A percentile compares a stretch with the other conserved stretches of the same genome.
Evolutionary conservation across 2,888 invertebrate genomes (phyloP).

Genomic region (Deroplatys truncata): DNA sequence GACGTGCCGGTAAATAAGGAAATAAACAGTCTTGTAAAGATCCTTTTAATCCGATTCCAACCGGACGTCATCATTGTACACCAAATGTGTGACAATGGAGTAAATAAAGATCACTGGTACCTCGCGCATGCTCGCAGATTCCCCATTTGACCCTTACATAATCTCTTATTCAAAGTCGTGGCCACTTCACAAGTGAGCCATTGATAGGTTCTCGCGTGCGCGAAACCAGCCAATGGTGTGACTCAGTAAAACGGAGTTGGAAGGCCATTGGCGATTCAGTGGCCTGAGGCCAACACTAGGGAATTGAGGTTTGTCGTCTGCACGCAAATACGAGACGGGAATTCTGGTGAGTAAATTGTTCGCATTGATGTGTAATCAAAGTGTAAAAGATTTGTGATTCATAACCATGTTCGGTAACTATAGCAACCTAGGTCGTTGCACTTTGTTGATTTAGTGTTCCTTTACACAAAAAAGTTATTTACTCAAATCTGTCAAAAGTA

Average conservation of each 20-base stretch:
- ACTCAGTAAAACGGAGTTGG: neutral
- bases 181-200: neutral
- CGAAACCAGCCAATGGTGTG: neutral
- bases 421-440: neutral
- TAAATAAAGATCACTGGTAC: neutral
- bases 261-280: neutral
- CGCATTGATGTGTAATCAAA: neutral
- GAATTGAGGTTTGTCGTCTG: neutral
- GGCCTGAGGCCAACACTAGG: neutral
- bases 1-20: neutral
- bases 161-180: neutral
- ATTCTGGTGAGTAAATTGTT: neutral
- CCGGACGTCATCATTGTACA: neutral
- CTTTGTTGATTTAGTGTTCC: neutral
- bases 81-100: neutral
- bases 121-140: neutral
- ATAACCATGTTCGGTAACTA: neutral
- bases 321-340: neutral
- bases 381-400: neutral
- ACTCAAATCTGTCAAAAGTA: neutral
- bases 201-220: neutral
- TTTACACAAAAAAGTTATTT: neutral
- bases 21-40: neutral
- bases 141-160: neutral
- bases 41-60: neutral